Evolutionary conservation across 2,888 invertebrate genomes (phyloP).

Genomic region (Meiosimyza platycephala): DNA sequence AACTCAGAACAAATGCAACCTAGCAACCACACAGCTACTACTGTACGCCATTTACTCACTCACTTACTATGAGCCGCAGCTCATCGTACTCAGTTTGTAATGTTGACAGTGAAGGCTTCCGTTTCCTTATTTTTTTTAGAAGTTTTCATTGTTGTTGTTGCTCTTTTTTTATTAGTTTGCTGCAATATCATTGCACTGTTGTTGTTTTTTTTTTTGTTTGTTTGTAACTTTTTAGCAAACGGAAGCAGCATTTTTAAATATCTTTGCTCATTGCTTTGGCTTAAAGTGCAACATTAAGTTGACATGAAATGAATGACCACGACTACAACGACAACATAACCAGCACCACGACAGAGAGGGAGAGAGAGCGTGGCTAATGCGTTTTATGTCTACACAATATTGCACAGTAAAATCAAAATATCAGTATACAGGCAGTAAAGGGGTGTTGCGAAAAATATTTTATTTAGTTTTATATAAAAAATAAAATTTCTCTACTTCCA

Average conservation of each 20-base stretch:
- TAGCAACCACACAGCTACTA: neutral
- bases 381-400: constrained; percentile 25
- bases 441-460: too few relatives aligned
- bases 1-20: neutral
- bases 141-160: neutral
- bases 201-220: neutral
- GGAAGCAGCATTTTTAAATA: constrained; percentile 9
- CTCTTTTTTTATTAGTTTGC: neutral
- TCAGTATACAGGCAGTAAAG: neutral
- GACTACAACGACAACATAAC: too few relatives aligned
- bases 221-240: neutral
- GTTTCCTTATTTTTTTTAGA: neutral
- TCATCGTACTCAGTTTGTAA: neutral
- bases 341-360: too few relatives aligned
- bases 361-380: constrained; percentile 13
- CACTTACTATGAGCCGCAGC: too few relatives aligned
- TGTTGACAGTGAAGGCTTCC: constrained; percentile 4
- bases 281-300: constrained; percentile 29
- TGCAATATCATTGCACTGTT: neutral
- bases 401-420: constrained; percentile 17
- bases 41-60: neutral
- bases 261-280: constrained; percentile 12
- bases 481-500: neutral
- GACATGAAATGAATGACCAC: constrained; percentile 27
- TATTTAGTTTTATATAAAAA: neutral